Conservation (phyloP, 2,888 invertebrate species). For the Branchellion lobata region DNA sequence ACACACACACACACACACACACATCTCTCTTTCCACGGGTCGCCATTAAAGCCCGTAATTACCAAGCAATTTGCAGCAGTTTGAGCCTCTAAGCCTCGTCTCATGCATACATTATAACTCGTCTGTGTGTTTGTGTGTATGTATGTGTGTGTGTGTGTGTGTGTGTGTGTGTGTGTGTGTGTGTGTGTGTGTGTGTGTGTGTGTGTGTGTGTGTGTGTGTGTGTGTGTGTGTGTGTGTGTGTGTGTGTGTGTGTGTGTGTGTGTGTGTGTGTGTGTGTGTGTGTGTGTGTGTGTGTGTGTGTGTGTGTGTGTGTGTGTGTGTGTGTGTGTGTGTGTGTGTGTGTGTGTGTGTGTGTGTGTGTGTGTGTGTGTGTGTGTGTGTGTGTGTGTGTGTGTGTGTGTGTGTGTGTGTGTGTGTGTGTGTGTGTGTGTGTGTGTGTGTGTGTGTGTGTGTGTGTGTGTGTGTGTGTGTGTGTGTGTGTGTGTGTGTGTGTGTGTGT, state of each 20-base stretch:
- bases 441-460: too few species aligned
- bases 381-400: too few species aligned
- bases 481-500: too few species aligned
- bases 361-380: too few species aligned
- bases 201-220: constrained; percentile 1
- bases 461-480: too few species aligned
- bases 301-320: too few species aligned
- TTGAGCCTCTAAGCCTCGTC: constrained; percentile 34
- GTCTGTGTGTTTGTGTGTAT: constrained; percentile 11
- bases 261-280: not conserved
- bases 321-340: too few species aligned
- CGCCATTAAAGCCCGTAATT: constrained; percentile 41
- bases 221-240: not conserved
- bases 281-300: too few species aligned
- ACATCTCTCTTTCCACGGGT: not conserved
- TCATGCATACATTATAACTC: constrained; percentile 14
- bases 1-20: constrained; percentile 21
- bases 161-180: constrained; percentile 21
- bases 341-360: too few species aligned
- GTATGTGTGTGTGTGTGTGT: constrained; percentile 1
- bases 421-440: too few species aligned
- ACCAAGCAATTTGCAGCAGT: constrained; percentile 41
- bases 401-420: too few species aligned
- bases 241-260: not conserved
- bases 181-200: constrained; percentile 14